phyloP scores from a whole-genome alignment of 2,797 vertebrate species.

The Sylvia borin region DNA sequence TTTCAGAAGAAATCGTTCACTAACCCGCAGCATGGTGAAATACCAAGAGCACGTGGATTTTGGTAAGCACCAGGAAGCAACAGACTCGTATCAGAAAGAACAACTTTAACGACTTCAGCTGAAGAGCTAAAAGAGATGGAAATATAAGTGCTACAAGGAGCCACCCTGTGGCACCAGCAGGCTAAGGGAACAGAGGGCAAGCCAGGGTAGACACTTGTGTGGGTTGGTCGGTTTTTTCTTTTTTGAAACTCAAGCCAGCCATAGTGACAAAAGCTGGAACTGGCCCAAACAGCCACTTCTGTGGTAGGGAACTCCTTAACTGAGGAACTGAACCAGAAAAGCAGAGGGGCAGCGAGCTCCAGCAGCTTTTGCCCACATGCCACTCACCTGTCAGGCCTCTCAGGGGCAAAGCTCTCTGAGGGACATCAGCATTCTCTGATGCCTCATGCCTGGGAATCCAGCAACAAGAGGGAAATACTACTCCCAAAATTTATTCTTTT shows the following conservation, averaged over 20 bases:
- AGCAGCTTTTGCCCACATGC: neutral
- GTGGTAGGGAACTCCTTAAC: neutral
- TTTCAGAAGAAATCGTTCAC: neutral
- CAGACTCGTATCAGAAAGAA: neutral
- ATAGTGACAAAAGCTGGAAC: constrained; percentile 18
- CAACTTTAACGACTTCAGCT: neutral
- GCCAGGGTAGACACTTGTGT: neutral
- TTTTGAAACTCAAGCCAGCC: neutral
- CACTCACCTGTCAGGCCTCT: neutral
- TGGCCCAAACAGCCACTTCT: constrained; percentile 3
- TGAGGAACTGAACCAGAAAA: constrained; percentile 8
- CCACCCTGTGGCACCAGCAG: constrained; percentile 68
- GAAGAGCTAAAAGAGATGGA: neutral
- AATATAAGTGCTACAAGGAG: constrained; percentile 55
- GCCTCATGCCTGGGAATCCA: neutral
- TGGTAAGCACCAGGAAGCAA: constrained; percentile 13
- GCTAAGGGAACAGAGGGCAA: constrained; percentile 41
- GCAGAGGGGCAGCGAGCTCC: neutral
- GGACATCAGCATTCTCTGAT: neutral
- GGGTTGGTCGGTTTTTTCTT: neutral
- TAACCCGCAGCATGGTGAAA: neutral
- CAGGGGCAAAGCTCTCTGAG: neutral
- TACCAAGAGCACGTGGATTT: neutral
- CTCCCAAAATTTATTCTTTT: neutral
- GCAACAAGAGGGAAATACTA: neutral